Percentiles rank a stretch among this genome's conserved stretches.
Evolutionary conservation across 2,888 invertebrate species (phyloP).

Genomic region (Leistus spinibarbis): DNA sequence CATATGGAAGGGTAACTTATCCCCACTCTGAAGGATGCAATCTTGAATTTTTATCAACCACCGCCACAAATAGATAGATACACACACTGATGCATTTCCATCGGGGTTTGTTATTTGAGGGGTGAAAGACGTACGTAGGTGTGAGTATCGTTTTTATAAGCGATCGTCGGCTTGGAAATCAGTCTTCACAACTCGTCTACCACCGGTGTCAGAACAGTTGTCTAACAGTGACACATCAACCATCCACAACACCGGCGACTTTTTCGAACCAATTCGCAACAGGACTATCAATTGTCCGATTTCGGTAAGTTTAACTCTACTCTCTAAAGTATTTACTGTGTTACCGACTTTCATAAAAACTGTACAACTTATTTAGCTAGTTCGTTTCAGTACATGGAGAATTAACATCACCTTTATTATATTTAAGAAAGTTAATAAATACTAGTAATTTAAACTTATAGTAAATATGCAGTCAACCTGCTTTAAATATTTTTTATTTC

Average conservation of each 20-base stretch:
- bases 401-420: too few relatives aligned
- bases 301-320: not conserved
- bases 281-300: not conserved
- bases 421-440: too few relatives aligned
- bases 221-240: not conserved
- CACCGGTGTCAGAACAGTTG: not conserved
- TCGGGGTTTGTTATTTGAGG: not conserved
- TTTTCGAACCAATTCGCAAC: not conserved
- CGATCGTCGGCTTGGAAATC: not conserved
- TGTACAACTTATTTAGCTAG: too few relatives aligned
- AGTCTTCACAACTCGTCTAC: not conserved
- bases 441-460: too few relatives aligned
- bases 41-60: not conserved
- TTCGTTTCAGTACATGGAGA: too few relatives aligned
- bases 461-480: too few relatives aligned
- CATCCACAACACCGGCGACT: not conserved
- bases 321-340: too few relatives aligned
- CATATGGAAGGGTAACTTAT: not conserved
- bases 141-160: not conserved
- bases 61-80: not conserved
- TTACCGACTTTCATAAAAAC: not conserved
- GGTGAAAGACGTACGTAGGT: slow-evolving; percentile 1
- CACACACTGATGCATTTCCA: not conserved
- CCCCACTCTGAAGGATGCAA: not conserved
- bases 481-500: too few relatives aligned